A percentile compares a stretch with the other conserved stretches of the same genome.
Conservation (phyloP, 2,888 invertebrate genomes). For the Apodemia mormo region DNA sequence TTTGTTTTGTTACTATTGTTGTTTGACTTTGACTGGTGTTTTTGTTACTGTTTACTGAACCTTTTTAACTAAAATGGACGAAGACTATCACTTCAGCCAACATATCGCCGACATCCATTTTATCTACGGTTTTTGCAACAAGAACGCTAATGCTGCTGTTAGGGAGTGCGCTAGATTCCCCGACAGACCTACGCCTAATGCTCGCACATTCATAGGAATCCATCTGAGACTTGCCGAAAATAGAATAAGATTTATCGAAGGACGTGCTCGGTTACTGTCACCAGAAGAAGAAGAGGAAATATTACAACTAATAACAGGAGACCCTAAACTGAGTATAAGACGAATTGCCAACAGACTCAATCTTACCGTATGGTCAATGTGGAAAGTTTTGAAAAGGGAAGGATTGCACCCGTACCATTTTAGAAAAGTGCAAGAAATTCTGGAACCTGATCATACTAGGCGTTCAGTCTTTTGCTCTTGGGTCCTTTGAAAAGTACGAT, state of each 20-base stretch:
- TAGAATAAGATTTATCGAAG: neutral
- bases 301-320: constrained; percentile 1
- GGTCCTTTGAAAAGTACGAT: neutral
- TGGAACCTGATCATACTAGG: neutral
- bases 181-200: constrained; percentile 33
- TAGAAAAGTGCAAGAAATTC: constrained; percentile 3
- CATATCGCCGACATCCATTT: constrained; percentile 18
- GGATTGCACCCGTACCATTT: constrained; percentile 5
- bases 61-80: too few species aligned
- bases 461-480: constrained; percentile 5
- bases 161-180: constrained; percentile 31
- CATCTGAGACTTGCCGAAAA: constrained; percentile 20
- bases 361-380: constrained; percentile 1
- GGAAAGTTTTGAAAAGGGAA: neutral
- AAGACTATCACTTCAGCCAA: neutral
- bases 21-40: too few species aligned
- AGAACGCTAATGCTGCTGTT: constrained; percentile 26
- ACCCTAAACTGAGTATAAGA: neutral
- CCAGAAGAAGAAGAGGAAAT: neutral
- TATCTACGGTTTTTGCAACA: constrained; percentile 21
- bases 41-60: too few species aligned
- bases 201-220: constrained; percentile 28
- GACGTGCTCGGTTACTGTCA: neutral
- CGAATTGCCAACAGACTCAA: neutral
- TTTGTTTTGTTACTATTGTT: too few species aligned